Evolutionary conservation across 92 coral and sea anemone species (phyloP).

Genomic region (Siderastrea siderea): DNA sequence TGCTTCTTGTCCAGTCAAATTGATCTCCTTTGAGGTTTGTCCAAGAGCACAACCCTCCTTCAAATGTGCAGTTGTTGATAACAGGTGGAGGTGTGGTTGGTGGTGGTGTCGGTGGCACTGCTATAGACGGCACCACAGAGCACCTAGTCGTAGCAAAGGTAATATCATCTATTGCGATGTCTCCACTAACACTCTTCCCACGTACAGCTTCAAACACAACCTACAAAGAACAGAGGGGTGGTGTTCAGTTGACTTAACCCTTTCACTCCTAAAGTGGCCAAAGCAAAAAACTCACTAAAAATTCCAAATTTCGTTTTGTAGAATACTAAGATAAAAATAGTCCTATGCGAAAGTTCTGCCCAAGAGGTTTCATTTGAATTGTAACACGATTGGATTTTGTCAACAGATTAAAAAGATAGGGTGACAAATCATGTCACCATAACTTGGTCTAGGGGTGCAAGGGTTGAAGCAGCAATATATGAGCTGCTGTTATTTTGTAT

Average conservation of each 20-base stretch:
- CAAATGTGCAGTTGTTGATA: slow-evolving; percentile 96
- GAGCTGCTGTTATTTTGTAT: no score
- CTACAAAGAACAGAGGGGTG: slow-evolving; percentile 33
- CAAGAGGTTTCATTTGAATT: no score
- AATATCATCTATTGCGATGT: slow-evolving; percentile 95
- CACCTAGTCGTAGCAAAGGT: slow-evolving; percentile 78
- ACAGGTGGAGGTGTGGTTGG: slow-evolving; percentile 95
- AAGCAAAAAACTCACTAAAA: no score
- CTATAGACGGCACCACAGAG: slow-evolving; percentile 80
- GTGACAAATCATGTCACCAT: no score
- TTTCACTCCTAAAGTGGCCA: not conserved
- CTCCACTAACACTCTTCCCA: slow-evolving; percentile 91
- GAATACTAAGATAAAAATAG: no score
- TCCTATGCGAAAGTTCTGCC: no score
- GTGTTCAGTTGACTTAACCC: not conserved
- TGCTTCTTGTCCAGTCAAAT: slow-evolving; percentile 95
- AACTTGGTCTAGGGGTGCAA: no score
- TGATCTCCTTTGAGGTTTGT: slow-evolving; percentile 84
- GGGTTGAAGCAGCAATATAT: no score
- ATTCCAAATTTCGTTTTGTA: no score
- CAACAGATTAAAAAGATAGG: no score
- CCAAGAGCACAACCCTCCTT: slow-evolving; percentile 94
- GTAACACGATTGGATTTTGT: no score
- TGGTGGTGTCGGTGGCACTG: slow-evolving; percentile 93
- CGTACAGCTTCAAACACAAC: slow-evolving; percentile 94